Evolutionary conservation across 2,888 invertebrate species (phyloP).

Genomic region (Polymixis lichenea): DNA sequence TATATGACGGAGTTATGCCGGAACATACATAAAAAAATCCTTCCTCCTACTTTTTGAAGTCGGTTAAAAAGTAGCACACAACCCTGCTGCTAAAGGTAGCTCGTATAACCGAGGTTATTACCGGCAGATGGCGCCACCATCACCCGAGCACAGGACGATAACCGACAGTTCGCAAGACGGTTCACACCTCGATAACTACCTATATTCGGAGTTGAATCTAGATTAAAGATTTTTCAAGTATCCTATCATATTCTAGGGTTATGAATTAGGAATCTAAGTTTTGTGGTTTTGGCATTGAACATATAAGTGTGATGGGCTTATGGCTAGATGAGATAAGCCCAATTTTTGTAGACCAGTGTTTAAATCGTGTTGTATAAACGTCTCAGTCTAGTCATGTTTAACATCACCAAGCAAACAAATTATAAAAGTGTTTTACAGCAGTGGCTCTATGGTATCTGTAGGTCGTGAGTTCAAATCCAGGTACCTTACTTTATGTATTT

Average conservation of each 20-base stretch:
- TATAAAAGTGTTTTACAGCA: background rate
- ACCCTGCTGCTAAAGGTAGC: conserved; percentile 21
- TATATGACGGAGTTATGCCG: too few species aligned
- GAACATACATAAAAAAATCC: too few species aligned
- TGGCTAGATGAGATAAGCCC: too few species aligned
- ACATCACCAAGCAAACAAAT: background rate
- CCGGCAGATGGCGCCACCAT: conserved; percentile 45
- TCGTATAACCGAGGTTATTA: conserved; percentile 35
- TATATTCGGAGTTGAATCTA: conserved; percentile 31
- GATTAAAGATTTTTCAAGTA: conserved; percentile 35
- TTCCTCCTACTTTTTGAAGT: too few species aligned
- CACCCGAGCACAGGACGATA: conserved; percentile 8
- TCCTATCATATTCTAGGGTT: background rate
- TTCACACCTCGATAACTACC: conserved; percentile 45
- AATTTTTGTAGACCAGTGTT: background rate
- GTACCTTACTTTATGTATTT: too few species aligned
- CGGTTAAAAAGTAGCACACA: conserved; percentile 19
- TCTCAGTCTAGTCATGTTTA: background rate
- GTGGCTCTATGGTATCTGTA: too few species aligned
- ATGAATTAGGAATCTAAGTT: background rate
- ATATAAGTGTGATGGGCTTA: background rate
- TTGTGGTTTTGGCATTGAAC: background rate
- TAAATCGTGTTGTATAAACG: background rate
- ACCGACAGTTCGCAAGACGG: conserved; percentile 24
- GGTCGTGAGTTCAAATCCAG: too few species aligned